A percentile compares a stretch with the other conserved stretches of the same genome.
Evolutionary conservation across 2,113 vertebrate species (phyloP).

Genomic region (Eublepharis macularius): DNA sequence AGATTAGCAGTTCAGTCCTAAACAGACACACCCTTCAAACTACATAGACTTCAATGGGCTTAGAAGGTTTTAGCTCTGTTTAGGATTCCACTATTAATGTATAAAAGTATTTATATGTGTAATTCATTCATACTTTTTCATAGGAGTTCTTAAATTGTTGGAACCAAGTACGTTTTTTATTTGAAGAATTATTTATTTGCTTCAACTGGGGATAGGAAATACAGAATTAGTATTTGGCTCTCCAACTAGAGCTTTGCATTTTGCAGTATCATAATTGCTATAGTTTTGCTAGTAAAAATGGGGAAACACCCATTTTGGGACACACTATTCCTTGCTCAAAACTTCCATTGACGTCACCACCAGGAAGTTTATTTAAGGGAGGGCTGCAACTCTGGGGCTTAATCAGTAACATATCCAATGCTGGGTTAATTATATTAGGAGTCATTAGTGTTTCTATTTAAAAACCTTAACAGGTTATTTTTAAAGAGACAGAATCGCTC

Average conservation of each 20-base stretch:
- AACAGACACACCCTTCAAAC: too few species aligned
- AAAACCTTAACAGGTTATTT: neutral
- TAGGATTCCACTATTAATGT: conserved; percentile 3
- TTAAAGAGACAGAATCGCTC: conserved; percentile 18
- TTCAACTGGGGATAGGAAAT: neutral
- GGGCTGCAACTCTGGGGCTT: neutral
- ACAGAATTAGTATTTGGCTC: neutral
- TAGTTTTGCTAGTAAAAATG: neutral
- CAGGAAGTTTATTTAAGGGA: conserved; percentile 7
- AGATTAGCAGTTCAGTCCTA: too few species aligned
- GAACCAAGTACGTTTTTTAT: neutral
- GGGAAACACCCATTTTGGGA: neutral
- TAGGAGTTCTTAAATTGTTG: conserved; percentile 1
- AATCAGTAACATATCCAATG: conserved; percentile 7
- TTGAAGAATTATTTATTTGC: neutral
- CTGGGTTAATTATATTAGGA: conserved; percentile 14
- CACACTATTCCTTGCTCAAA: neutral
- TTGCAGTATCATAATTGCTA: neutral
- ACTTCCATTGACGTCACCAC: neutral
- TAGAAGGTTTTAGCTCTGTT: too few species aligned
- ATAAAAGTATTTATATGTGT: neutral
- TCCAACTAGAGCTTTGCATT: neutral
- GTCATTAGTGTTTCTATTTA: neutral
- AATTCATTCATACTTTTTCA: conserved; percentile 1
- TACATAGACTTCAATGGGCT: too few species aligned